A percentile compares a stretch with the other conserved stretches of the same genome.
These are phyloP conservation scores for Anoplopoma fimbria DNA, from an alignment of 2,113 vertebrate species.

Conservation along the genomic window DNA sequence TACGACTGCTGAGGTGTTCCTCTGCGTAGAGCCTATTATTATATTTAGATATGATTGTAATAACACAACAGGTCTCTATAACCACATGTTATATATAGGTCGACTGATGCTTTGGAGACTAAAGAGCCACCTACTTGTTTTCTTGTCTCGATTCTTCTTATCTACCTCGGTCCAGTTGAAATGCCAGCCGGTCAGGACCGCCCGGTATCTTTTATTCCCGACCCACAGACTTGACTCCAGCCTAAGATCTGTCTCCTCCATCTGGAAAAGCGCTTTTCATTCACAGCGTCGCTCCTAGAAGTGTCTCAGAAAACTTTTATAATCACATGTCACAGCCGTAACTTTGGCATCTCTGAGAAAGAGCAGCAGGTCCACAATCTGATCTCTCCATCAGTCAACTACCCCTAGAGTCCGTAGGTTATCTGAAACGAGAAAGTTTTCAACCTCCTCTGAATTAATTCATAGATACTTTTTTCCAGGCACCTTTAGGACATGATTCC, in stretches of 20 bases:
- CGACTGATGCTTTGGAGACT: not conserved
- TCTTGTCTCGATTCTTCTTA: slow-evolving; percentile 78
- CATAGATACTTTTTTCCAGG: not conserved
- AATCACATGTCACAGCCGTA: slow-evolving; percentile 17
- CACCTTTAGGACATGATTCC: not conserved
- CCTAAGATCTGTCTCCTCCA: slow-evolving; percentile 73
- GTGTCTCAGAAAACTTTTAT: not conserved
- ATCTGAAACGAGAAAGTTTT: not conserved
- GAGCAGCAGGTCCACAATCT: not conserved
- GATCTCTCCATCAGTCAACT: slow-evolving; percentile 16
- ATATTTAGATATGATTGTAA: not conserved
- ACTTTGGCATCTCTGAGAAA: not conserved
- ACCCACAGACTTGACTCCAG: slow-evolving; percentile 84
- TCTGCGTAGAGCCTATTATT: not conserved
- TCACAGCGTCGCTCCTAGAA: not conserved
- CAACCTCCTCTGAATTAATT: not conserved
- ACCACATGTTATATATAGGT: not conserved
- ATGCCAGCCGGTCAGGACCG: slow-evolving; percentile 80
- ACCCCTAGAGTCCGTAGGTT: not conserved
- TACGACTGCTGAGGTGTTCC: not conserved
- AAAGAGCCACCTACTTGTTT: slow-evolving; percentile 69
- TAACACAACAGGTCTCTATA: not conserved
- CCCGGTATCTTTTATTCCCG: slow-evolving; percentile 78
- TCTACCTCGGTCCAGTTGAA: slow-evolving; percentile 84
- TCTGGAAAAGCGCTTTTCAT: slow-evolving; percentile 18